phyloP scores from a whole-genome alignment of 2,888 invertebrate genomes.

The Trachelus tabidus region DNA sequence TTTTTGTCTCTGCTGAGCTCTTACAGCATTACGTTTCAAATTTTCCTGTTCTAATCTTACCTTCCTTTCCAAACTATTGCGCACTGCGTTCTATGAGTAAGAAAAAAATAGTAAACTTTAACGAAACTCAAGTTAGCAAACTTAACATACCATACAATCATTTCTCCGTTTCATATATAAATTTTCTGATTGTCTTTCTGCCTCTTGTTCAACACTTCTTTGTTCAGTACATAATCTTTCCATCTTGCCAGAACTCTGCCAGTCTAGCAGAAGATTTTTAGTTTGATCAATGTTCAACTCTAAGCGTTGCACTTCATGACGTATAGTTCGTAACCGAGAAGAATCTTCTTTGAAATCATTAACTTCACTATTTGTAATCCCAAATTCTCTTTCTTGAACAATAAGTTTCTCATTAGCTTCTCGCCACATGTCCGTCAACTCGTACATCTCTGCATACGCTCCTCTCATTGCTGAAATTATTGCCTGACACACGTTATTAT shows the following conservation, averaged over 20 bases:
- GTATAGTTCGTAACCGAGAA: background rate
- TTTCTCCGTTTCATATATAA: constrained; percentile 23
- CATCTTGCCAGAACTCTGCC: constrained; percentile 22
- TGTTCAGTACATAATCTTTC: constrained; percentile 17
- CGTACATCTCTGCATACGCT: constrained; percentile 23
- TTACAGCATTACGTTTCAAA: constrained; percentile 12
- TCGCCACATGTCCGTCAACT: constrained; percentile 28
- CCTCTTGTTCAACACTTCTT: constrained; percentile 16
- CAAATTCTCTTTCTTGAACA: constrained; percentile 19
- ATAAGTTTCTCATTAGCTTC: constrained; percentile 28
- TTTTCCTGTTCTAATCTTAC: constrained; percentile 12
- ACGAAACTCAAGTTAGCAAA: background rate
- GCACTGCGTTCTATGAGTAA: constrained; percentile 21
- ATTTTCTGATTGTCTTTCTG: constrained; percentile 12
- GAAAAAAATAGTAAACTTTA: background rate
- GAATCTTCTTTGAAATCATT: constrained; percentile 15
- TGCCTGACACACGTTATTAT: constrained; percentile 22
- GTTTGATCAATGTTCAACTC: constrained; percentile 7
- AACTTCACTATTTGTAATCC: background rate
- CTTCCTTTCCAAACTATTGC: constrained; percentile 11
- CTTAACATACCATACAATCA: constrained; percentile 15
- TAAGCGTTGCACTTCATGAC: constrained; percentile 13
- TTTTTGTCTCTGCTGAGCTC: constrained; percentile 10
- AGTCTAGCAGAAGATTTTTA: constrained; percentile 22
- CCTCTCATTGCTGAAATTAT: constrained; percentile 22